Conservation (phyloP, 2,113 vertebrate genomes). For the Spheniscus mendiculus region DNA sequence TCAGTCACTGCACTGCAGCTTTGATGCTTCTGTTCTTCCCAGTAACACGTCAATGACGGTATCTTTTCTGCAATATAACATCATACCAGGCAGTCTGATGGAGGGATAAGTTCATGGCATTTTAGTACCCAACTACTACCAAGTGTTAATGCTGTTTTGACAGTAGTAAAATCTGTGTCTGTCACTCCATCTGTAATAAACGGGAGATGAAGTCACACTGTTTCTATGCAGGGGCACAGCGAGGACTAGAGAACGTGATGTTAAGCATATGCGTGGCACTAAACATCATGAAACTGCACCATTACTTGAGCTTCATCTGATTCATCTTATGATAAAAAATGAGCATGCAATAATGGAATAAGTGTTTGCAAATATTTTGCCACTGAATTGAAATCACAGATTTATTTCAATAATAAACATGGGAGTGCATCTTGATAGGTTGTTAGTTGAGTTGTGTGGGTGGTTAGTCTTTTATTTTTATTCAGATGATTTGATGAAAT, state of each 20-base stretch:
- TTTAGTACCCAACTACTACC: not conserved
- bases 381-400: conserved; percentile 5
- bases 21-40: conserved; percentile 22
- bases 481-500: not conserved
- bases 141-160: conserved; percentile 25
- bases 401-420: conserved; percentile 26
- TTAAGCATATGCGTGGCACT: not conserved
- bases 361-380: conserved; percentile 50
- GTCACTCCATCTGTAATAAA: conserved; percentile 43
- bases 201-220: not conserved
- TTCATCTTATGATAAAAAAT: not conserved
- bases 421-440: not conserved
- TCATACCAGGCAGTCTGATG: not conserved
- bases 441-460: not conserved
- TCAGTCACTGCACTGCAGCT: not conserved
- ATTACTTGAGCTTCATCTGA: not conserved
- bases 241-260: not conserved
- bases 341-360: not conserved
- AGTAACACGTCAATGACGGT: rapidly evolving
- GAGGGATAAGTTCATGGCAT: not conserved
- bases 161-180: conserved; percentile 43
- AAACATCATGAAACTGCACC: not conserved
- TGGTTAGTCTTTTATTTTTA: not conserved
- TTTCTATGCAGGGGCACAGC: not conserved
- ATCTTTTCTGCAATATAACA: not conserved